These are phyloP conservation scores for Drosophila takahashii DNA, from an alignment of 1,140 invertebrate species.

Conservation along the genomic window DNA sequence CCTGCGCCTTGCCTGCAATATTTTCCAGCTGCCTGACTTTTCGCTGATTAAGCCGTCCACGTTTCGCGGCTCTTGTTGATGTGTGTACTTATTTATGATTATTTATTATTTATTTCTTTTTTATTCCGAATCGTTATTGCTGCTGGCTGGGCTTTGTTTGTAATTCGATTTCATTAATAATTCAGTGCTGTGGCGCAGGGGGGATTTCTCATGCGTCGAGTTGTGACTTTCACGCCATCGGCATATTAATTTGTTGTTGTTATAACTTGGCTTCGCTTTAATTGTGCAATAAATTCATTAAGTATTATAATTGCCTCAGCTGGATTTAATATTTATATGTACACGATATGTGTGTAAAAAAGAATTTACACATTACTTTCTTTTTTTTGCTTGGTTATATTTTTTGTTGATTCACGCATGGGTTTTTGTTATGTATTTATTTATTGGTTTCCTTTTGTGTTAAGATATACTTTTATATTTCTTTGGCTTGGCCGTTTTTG, in stretches of 20 bases:
- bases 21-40: conserved; percentile 46
- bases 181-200: conserved; percentile 39
- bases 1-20: conserved; percentile 56
- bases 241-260: conserved; percentile 66
- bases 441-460: conserved; percentile 17
- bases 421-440: conserved; percentile 35
- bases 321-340: conserved; percentile 53
- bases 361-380: conserved; percentile 62
- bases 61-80: conserved; percentile 20
- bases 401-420: conserved; percentile 9
- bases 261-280: conserved; percentile 52
- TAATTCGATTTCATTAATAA: conserved; percentile 73
- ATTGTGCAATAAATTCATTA: conserved; percentile 82
- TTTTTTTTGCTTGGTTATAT: conserved; percentile 4
- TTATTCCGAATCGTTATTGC: conserved; percentile 33
- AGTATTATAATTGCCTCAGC: conserved; percentile 71
- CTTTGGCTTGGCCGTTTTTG: conserved; percentile 69
- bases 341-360: conserved; percentile 16
- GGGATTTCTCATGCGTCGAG: conserved; percentile 45
- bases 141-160: conserved; percentile 27
- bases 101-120: conserved; percentile 26
- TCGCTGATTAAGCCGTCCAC: conserved; percentile 55
- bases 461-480: conserved; percentile 27
- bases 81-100: conserved; percentile 40
- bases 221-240: conserved; percentile 72